Conservation (phyloP, 37 sponge, comb jelly and placozoan genomes). For the Diacarnus erythraeanus region DNA sequence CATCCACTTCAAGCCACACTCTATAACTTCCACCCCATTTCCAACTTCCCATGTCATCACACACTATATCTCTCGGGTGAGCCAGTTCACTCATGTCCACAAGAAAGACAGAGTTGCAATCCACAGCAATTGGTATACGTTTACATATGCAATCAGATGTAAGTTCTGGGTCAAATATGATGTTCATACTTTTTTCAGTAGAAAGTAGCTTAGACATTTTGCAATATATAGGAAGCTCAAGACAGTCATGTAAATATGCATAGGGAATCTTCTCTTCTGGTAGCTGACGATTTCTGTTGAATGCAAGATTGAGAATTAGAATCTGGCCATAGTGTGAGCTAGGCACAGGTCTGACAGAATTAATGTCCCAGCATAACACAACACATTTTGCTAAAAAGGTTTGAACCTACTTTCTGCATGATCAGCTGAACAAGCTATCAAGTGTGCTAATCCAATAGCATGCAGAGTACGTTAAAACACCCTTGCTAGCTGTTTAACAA, state of each 20-base stretch:
- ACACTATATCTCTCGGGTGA: slow-evolving; percentile 14
- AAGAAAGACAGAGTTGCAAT: slow-evolving; percentile 31
- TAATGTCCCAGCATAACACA: too few relatives aligned
- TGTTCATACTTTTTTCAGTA: slow-evolving; percentile 12
- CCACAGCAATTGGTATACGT: slow-evolving; percentile 22
- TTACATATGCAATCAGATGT: neutral
- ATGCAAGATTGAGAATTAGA: too few relatives aligned
- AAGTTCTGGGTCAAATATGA: slow-evolving; percentile 18
- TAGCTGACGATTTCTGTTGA: neutral
- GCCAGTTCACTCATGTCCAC: slow-evolving; percentile 27
- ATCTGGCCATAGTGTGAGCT: too few relatives aligned
- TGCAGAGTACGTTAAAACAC: too few relatives aligned
- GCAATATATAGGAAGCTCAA: slow-evolving; percentile 9
- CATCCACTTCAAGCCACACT: slow-evolving; percentile 19
- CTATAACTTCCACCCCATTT: slow-evolving; percentile 24
- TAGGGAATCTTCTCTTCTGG: neutral
- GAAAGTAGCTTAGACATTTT: neutral
- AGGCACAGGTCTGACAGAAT: too few relatives aligned
- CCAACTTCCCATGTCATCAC: slow-evolving; percentile 50
- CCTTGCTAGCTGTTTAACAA: too few relatives aligned
- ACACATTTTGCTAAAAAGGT: too few relatives aligned
- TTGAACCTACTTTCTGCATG: too few relatives aligned
- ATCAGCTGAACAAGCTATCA: too few relatives aligned
- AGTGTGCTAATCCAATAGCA: too few relatives aligned
- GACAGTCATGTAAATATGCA: neutral